These are phyloP conservation scores for Eupithecia dodoneata DNA, from an alignment of 2,888 invertebrate species.

Conservation along the genomic window DNA sequence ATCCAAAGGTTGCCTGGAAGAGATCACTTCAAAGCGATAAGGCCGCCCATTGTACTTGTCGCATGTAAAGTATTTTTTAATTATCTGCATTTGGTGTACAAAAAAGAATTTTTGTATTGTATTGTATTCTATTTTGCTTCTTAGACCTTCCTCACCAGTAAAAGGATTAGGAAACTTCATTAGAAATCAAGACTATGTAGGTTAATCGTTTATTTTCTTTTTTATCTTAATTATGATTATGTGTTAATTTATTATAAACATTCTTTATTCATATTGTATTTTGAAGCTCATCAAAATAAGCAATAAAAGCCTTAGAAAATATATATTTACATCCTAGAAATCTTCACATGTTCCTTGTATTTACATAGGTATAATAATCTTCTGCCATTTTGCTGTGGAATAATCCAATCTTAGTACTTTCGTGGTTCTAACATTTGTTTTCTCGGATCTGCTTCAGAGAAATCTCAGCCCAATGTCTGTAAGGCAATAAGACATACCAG, in stretches of 20 bases:
- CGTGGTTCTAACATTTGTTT: not conserved
- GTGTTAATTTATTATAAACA: no score
- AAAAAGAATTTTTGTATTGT: no score
- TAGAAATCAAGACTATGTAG: no score
- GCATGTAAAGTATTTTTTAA: no score
- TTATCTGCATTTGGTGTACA: no score
- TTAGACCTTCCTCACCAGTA: not conserved
- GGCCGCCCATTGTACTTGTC: no score
- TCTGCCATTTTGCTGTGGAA: not conserved
- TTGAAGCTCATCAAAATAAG: not conserved
- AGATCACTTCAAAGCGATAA: no score
- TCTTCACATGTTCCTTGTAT: not conserved
- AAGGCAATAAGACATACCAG: not conserved
- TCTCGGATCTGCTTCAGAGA: not conserved
- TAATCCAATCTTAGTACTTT: not conserved
- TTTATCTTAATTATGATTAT: no score
- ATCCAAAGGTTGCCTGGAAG: no score
- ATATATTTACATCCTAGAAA: not conserved
- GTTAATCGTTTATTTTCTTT: no score
- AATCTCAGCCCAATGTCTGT: not conserved
- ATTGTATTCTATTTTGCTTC: not conserved
- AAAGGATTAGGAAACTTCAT: not conserved
- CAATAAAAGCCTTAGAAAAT: not conserved
- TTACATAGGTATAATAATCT: not conserved
- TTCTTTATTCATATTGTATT: not conserved